phyloP scores from a whole-genome alignment of 1,140 invertebrate species.

The Teleogryllus occipitalis region DNA sequence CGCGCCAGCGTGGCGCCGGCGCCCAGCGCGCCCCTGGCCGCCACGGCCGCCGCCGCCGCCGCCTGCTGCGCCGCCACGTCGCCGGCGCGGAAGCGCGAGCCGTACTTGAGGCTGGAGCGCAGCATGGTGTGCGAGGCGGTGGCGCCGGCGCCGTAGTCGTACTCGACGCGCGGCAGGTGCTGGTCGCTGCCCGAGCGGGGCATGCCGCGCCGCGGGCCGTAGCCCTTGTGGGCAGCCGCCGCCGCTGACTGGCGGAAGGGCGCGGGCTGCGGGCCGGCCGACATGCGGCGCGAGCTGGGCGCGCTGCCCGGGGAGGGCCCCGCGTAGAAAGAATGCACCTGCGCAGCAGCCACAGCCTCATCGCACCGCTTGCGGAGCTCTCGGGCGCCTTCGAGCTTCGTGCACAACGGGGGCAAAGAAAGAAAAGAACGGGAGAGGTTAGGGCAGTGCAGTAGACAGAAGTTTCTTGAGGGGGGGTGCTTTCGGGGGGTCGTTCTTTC shows the following conservation, averaged over 20 bases:
- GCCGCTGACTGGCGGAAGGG: slow-evolving; percentile 2
- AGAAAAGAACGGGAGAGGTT: too few relatives aligned
- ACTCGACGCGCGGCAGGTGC: slow-evolving; percentile 72
- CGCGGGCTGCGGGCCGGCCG: slow-evolving; percentile 12
- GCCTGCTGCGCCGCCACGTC: slow-evolving; percentile 32
- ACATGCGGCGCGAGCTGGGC: slow-evolving; percentile 6
- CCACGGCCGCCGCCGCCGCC: slow-evolving; percentile 28
- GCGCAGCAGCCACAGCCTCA: slow-evolving; percentile 15
- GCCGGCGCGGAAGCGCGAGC: slow-evolving; percentile 30
- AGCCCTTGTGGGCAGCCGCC: not conserved
- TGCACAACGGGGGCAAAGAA: too few relatives aligned
- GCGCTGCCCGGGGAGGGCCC: slow-evolving; percentile 35
- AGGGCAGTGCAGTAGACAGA: too few relatives aligned
- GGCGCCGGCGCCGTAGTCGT: slow-evolving; percentile 50
- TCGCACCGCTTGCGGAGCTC: too few relatives aligned
- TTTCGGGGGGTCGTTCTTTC: too few relatives aligned
- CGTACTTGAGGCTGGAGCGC: slow-evolving; percentile 63
- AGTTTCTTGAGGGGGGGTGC: too few relatives aligned
- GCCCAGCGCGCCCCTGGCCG: slow-evolving; percentile 34
- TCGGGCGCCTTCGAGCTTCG: too few relatives aligned
- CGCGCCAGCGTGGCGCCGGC: slow-evolving; percentile 29
- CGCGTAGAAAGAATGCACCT: slow-evolving; percentile 72
- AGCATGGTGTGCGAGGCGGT: slow-evolving; percentile 61
- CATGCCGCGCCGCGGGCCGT: slow-evolving; percentile 16
- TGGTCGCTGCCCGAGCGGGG: slow-evolving; percentile 75